A percentile compares a stretch with the other conserved stretches of the same genome.
These are phyloP conservation scores for Anolis apletophallus DNA, from an alignment of 2,797 vertebrate species.

Conservation along the genomic window DNA sequence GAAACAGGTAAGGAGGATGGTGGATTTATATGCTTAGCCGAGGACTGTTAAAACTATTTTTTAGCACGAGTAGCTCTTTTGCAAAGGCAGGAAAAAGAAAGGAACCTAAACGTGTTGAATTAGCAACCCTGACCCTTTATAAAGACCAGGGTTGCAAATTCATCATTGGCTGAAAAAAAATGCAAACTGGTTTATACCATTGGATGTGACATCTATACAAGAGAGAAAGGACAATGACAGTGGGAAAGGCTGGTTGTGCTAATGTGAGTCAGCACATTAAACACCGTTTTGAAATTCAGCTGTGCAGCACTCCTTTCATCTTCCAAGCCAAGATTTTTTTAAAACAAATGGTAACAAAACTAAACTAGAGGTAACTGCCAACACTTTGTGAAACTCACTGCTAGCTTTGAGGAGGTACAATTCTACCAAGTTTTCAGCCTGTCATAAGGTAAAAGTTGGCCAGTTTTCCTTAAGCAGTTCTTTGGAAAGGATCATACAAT, in stretches of 20 bases:
- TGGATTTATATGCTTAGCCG: neutral
- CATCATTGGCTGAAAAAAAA: slow-evolving; percentile 1
- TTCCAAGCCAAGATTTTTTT: neutral
- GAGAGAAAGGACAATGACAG: neutral
- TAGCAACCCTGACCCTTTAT: neutral
- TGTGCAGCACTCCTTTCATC: neutral
- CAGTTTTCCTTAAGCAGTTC: neutral
- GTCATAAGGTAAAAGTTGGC: neutral
- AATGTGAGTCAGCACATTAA: slow-evolving; percentile 27
- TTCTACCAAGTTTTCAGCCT: neutral
- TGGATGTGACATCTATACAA: slow-evolving; percentile 3
- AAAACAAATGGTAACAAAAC: neutral
- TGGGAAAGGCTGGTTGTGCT: neutral
- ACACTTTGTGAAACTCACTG: neutral
- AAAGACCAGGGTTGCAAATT: neutral
- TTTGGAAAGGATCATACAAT: neutral
- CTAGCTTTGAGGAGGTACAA: neutral
- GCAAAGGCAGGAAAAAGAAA: neutral
- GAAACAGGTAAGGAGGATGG: neutral
- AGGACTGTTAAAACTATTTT: neutral
- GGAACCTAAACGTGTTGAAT: too few relatives aligned
- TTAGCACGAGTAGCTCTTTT: neutral
- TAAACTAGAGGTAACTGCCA: neutral
- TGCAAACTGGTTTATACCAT: neutral
- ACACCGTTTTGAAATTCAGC: slow-evolving; percentile 20